Evolutionary conservation across 1,140 invertebrate genomes (phyloP).

Genomic region (Penaeus chinensis): DNA sequence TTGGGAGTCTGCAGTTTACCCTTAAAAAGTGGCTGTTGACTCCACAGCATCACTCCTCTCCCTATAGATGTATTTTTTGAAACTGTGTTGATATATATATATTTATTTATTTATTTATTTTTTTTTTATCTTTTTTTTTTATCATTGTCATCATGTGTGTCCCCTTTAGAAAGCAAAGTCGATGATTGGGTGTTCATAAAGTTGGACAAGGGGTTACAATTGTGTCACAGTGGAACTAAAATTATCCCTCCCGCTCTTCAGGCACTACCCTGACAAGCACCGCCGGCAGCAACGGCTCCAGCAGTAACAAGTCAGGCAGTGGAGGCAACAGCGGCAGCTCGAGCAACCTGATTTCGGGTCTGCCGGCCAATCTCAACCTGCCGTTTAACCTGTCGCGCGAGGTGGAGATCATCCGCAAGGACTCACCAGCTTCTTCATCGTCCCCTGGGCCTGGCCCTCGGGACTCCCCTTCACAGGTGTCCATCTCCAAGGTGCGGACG

Average conservation of each 20-base stretch:
- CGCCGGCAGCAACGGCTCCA: slow-evolving; percentile 48
- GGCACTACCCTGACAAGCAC: slow-evolving; percentile 61
- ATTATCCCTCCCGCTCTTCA: slow-evolving; percentile 25
- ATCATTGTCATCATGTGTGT: not conserved
- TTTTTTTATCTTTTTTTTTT: too few relatives aligned
- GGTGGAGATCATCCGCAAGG: slow-evolving; percentile 63
- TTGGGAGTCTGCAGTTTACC: too few relatives aligned
- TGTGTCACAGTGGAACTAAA: too few relatives aligned
- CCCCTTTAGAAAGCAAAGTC: not conserved
- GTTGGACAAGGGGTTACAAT: too few relatives aligned
- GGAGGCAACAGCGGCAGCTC: slow-evolving; percentile 30
- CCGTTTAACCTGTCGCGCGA: slow-evolving; percentile 62
- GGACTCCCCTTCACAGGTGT: slow-evolving; percentile 63
- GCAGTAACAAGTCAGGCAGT: slow-evolving; percentile 51
- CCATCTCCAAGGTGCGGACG: slow-evolving; percentile 62
- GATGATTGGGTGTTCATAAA: too few relatives aligned
- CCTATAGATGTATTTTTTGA: too few relatives aligned
- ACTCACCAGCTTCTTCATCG: slow-evolving; percentile 58
- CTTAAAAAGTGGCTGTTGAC: too few relatives aligned
- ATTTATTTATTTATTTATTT: too few relatives aligned
- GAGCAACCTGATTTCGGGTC: slow-evolving; percentile 45
- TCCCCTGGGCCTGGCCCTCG: slow-evolving; percentile 56
- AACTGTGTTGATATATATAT: too few relatives aligned
- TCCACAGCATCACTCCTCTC: too few relatives aligned
- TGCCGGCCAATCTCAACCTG: slow-evolving; percentile 59